Conservation (phyloP, 2,797 vertebrate species). For the Ctenopoma kingsleyae region DNA sequence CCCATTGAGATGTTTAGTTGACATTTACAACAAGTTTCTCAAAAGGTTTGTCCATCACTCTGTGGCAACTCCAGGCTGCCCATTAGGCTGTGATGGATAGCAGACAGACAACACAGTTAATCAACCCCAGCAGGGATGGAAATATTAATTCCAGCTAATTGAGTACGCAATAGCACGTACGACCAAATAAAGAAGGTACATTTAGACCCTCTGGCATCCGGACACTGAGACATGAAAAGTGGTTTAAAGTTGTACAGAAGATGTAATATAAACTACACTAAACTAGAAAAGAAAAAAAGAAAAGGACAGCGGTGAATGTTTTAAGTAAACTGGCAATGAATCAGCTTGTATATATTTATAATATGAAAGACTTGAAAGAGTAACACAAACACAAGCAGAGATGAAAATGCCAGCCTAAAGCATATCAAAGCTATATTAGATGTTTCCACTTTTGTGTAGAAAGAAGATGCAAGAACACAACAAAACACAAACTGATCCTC, state of each 20-base stretch:
- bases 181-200: constrained; percentile 52
- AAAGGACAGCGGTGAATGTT: constrained; percentile 20
- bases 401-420: constrained; percentile 75
- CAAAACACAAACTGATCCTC: constrained; percentile 82
- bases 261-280: constrained; percentile 26
- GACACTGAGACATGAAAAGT: constrained; percentile 36
- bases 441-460: constrained; percentile 65
- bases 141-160: constrained; percentile 78
- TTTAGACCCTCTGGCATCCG: constrained; percentile 54
- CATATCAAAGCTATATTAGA: constrained; percentile 84
- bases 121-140: constrained; percentile 72
- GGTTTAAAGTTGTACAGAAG: constrained; percentile 33
- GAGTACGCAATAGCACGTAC: constrained; percentile 60
- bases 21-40: constrained; percentile 75
- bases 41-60: constrained; percentile 74
- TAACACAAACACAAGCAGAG: constrained; percentile 55
- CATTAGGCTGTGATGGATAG: constrained; percentile 73
- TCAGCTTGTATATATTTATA: constrained; percentile 70
- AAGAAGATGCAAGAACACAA: constrained; percentile 78
- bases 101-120: constrained; percentile 67
- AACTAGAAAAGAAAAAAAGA: neutral
- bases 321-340: constrained; percentile 65
- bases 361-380: constrained; percentile 73
- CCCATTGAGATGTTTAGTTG: constrained; percentile 70
- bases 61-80: constrained; percentile 46